These are phyloP conservation scores for Bellardia pandia DNA, from an alignment of 2,888 invertebrate species.

Conservation along the genomic window DNA sequence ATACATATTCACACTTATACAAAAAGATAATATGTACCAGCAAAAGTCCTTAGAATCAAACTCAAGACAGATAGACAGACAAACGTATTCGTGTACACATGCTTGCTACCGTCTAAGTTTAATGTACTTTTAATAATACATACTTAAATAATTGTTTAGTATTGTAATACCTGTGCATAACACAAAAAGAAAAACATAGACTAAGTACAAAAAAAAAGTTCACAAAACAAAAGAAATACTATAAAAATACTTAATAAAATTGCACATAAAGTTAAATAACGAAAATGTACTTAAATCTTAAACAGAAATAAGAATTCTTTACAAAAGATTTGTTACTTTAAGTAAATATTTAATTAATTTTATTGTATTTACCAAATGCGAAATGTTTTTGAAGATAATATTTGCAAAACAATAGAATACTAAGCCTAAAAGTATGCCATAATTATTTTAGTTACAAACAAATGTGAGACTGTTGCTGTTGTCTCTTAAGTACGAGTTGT, in stretches of 20 bases:
- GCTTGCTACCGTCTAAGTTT: conserved; percentile 75
- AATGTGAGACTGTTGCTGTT: background rate
- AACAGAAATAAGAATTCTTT: background rate
- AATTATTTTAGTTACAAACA: conserved; percentile 29
- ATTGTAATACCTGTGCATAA: conserved; percentile 28
- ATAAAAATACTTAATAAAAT: conserved; percentile 28
- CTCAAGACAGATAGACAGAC: conserved; percentile 10
- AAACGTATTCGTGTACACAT: background rate
- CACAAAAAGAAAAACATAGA: conserved; percentile 17
- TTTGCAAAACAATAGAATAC: conserved; percentile 24
- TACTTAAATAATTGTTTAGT: conserved; percentile 72
- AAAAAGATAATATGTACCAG: background rate
- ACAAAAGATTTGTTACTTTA: conserved; percentile 24
- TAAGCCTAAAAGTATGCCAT: conserved; percentile 54
- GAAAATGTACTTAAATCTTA: background rate
- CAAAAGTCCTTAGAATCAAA: conserved; percentile 25
- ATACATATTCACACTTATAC: background rate
- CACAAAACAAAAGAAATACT: background rate
- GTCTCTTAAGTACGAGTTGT: background rate
- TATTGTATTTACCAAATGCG: conserved; percentile 11
- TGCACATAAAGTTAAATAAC: conserved; percentile 21
- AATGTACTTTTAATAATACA: conserved; percentile 82
- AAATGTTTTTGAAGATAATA: conserved; percentile 1
- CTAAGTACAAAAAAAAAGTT: conserved; percentile 5
- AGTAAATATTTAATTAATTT: conserved; percentile 58